Percentiles rank a stretch among this genome's conserved stretches.
These are phyloP conservation scores for Eudemis profundana DNA, from an alignment of 2,888 invertebrate species.

Conservation along the genomic window DNA sequence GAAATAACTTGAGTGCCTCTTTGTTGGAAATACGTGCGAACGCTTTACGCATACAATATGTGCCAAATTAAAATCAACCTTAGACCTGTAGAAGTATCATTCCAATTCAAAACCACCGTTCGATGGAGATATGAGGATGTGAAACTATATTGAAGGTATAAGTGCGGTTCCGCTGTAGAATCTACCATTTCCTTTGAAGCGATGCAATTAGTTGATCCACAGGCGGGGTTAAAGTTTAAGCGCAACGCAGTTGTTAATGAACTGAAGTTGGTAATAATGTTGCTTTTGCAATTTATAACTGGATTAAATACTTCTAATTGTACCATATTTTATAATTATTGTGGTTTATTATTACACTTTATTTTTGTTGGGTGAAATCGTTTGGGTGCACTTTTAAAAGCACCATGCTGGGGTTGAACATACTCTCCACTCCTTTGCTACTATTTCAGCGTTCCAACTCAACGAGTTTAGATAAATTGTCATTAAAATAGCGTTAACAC, in stretches of 20 bases:
- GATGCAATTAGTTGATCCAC: conserved; percentile 25
- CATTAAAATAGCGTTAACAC: too few relatives aligned
- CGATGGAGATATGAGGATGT: not conserved
- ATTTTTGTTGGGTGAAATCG: too few relatives aligned
- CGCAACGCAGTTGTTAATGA: conserved; percentile 18
- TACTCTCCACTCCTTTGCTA: too few relatives aligned
- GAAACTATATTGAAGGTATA: not conserved
- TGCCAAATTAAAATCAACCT: conserved; percentile 1
- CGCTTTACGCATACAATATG: not conserved
- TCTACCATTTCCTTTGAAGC: conserved; percentile 21
- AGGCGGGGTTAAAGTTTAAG: not conserved
- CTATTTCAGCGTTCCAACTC: too few relatives aligned
- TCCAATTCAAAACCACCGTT: not conserved
- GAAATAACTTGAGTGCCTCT: conserved; percentile 32
- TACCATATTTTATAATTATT: not conserved
- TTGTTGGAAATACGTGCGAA: conserved; percentile 20
- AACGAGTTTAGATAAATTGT: too few relatives aligned
- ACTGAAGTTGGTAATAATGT: not conserved
- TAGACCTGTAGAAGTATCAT: not conserved
- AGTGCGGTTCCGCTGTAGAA: conserved; percentile 20
- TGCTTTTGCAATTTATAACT: not conserved
- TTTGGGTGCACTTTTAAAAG: too few relatives aligned
- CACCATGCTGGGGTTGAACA: too few relatives aligned
- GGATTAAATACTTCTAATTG: not conserved
- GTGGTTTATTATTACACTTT: too few relatives aligned